Evolutionary conservation across 2,888 invertebrate genomes (phyloP).

Genomic region (Fragum fragum): DNA sequence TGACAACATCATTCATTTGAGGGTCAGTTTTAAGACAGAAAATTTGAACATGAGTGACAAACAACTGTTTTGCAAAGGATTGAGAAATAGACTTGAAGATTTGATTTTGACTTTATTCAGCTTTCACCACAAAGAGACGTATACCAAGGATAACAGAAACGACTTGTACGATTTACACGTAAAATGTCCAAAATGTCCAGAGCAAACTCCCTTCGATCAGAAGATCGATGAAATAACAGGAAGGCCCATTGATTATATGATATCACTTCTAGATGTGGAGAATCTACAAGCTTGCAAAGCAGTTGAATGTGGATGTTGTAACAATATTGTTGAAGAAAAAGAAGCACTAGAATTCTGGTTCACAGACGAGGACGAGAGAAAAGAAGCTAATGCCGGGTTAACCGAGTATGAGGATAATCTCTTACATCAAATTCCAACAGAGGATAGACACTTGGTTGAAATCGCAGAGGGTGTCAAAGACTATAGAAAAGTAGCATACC

Average conservation of each 20-base stretch:
- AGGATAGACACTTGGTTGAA: not conserved
- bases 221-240: not conserved
- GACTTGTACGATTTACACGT: not conserved
- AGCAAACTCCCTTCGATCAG: not conserved
- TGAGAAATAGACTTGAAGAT: not conserved
- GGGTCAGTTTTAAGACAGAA: not conserved
- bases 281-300: not conserved
- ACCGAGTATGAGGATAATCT: not conserved
- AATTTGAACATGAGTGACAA: not conserved
- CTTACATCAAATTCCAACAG: not conserved
- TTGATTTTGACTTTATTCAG: not conserved
- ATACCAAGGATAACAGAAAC: not conserved
- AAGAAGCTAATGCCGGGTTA: too few species aligned
- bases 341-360: not conserved
- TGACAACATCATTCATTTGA: not conserved
- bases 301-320: not conserved
- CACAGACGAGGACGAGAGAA: not conserved
- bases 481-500: too few species aligned
- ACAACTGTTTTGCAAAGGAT: not conserved
- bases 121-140: not conserved
- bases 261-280: not conserved
- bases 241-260: not conserved
- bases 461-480: not conserved
- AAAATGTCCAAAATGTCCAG: conserved; percentile 1
- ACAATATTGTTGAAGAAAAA: not conserved